Evolutionary conservation across 2,888 invertebrate species (phyloP), one percentile per base, ranked within the genome.

Genomic region (Pedicia rivosa): DNA sequence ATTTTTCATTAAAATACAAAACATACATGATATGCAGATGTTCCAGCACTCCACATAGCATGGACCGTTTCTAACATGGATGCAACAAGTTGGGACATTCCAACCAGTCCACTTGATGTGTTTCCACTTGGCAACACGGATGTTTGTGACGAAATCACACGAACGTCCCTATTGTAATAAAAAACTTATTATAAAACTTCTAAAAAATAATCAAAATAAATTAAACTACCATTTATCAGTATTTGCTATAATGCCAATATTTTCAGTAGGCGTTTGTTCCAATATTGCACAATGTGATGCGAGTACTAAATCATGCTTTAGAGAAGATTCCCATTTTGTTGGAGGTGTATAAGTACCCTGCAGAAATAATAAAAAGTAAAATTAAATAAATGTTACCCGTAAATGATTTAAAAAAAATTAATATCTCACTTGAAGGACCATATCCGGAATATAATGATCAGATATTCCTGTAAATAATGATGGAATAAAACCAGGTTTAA

Each of bases 41-140:
- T 76, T 36, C 72, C 72, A 12, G 83, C 72, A 42, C 68, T 73
- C 58, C 77, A 74, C 70, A 90, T 74, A 42, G 78, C 74, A 25
- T 78, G 70, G 20, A 88, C 66, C 1, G 82, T 76, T 58, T 90
- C 90, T 42, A 90, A 58, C 77, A 88, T 81, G 46, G 77, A 77
- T 16, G 79, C 77, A 10, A 91, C 82, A 9, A 88, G 62, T 34
- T 80, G 77, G 0, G 87, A 87, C 77, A 83, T 78, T 2, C 81
- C 82, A 13, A 75, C 67, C 1, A 67, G 63, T 7, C 68, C 58
- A 28, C 63, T 61, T 27, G 60, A 54, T 3, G 55, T 59, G 5
- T 51, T 57, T 2, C 63, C 65, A 42, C 60, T 56, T 2, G 63
- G 60, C 12, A 68, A 62, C 19, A 65, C 59, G 49, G 64, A 66